Evolutionary conservation across 2,888 invertebrate genomes (phyloP).

Genomic region (Diaphora mendica): DNA sequence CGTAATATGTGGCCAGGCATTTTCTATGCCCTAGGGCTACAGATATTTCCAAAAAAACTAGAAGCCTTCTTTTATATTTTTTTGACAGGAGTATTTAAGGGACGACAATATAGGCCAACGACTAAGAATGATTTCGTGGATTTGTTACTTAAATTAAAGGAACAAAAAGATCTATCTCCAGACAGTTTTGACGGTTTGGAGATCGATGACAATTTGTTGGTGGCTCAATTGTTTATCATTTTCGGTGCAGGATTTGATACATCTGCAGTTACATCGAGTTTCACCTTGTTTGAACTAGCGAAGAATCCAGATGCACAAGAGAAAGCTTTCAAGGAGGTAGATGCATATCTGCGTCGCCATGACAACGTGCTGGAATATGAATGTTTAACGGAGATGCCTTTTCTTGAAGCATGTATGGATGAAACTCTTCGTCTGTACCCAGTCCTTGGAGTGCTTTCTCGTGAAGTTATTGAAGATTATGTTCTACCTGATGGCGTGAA

Average conservation of each 20-base stretch:
- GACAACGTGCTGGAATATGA: conserved; percentile 59
- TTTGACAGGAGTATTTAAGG: conserved; percentile 56
- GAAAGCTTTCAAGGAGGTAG: conserved; percentile 59
- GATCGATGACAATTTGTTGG: conserved; percentile 75
- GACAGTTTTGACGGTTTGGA: conserved; percentile 60
- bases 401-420: conserved; percentile 63
- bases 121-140: conserved; percentile 68
- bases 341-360: conserved; percentile 54
- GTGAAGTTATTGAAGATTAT: conserved; percentile 69
- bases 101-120: conserved; percentile 55
- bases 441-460: conserved; percentile 61
- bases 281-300: conserved; percentile 63
- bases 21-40: conserved; percentile 65
- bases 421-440: conserved; percentile 71
- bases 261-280: conserved; percentile 59
- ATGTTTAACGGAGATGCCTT: conserved; percentile 59
- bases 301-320: conserved; percentile 58
- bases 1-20: conserved; percentile 66
- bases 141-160: conserved; percentile 59
- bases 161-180: conserved; percentile 57
- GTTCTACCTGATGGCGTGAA: conserved; percentile 63
- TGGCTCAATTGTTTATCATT: conserved; percentile 84
- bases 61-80: conserved; percentile 59
- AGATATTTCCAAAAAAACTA: conserved; percentile 53
- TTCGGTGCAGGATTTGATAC: conserved; percentile 71